Evolutionary conservation across 1,140 invertebrate genomes (phyloP).

Genomic region (Metopolophium dirhodum): DNA sequence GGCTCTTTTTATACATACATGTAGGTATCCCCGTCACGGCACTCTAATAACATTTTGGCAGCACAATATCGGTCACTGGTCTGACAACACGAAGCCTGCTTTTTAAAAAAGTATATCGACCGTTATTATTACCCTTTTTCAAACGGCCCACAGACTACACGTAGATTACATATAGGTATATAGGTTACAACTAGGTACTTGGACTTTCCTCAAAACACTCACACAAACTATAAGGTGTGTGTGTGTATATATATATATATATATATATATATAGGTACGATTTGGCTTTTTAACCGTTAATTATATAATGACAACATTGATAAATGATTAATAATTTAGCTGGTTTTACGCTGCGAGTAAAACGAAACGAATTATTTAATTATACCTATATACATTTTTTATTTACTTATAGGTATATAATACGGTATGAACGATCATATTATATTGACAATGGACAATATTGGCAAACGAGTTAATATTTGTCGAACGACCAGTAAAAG

Average conservation of each 20-base stretch:
- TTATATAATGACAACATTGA: no score
- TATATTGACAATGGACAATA: not conserved
- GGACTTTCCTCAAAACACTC: not conserved
- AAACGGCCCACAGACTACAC: not conserved
- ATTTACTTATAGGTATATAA: no score
- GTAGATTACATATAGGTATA: not conserved
- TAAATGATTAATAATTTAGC: no score
- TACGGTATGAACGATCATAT: not conserved
- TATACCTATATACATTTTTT: not conserved
- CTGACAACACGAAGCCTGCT: not conserved
- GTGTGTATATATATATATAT: not conserved
- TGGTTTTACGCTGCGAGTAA: not conserved
- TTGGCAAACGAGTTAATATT: not conserved
- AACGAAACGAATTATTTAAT: not conserved
- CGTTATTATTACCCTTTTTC: not conserved
- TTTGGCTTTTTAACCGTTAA: not conserved
- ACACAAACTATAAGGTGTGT: not conserved
- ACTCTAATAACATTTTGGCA: conserved; percentile 26
- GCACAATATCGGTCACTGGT: not conserved
- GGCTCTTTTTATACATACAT: not conserved
- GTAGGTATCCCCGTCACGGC: not conserved
- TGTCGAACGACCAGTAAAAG: not conserved
- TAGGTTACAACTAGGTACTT: no score
- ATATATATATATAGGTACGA: not conserved
- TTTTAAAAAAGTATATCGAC: not conserved